Evolutionary conservation across 2,888 invertebrate genomes (phyloP).

Genomic region (Dichetophora obliterata): DNA sequence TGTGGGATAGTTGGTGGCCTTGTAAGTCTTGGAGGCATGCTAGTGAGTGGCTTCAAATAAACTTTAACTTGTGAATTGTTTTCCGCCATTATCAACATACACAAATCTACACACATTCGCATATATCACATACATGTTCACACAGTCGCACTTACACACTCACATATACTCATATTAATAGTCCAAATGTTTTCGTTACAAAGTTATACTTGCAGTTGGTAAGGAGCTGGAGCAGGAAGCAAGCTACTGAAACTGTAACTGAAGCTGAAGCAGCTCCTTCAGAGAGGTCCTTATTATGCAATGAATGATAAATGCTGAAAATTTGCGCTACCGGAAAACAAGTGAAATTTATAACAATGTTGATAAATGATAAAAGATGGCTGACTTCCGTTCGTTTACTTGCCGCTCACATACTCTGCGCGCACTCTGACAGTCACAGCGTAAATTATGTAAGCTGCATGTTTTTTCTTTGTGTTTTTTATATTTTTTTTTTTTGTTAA

Average conservation of each 20-base stretch:
- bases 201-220: neutral
- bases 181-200: neutral
- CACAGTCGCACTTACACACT: neutral
- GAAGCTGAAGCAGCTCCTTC: neutral
- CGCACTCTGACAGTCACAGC: constrained; percentile 3
- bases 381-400: constrained; percentile 22
- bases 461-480: neutral
- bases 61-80: constrained; percentile 25
- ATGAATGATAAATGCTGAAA: constrained; percentile 27
- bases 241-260: neutral
- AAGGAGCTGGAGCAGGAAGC: neutral
- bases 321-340: constrained; percentile 15
- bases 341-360: constrained; percentile 23
- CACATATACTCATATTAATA: neutral
- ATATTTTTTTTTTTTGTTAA: neutral
- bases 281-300: constrained; percentile 20
- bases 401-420: neutral
- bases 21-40: neutral
- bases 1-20: neutral
- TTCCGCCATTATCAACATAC: constrained; percentile 15
- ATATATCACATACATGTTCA: neutral
- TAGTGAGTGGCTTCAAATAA: constrained; percentile 5
- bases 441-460: too few species aligned
- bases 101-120: neutral
- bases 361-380: constrained; percentile 31